Conservation (phyloP, 2,797 vertebrate species). For the Notoglanidium macrostoma region DNA sequence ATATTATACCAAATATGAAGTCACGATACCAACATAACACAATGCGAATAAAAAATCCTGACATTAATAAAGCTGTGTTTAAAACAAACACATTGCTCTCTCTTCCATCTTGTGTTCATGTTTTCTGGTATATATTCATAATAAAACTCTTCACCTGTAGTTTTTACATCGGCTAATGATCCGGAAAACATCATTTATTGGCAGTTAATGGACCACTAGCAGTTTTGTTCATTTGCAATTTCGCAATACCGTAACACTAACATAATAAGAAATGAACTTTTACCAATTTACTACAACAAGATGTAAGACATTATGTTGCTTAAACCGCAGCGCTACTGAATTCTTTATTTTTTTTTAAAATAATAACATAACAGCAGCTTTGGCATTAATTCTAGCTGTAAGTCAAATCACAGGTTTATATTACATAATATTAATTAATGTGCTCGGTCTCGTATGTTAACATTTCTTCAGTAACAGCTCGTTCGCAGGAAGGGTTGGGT, state of each 20-base stretch:
- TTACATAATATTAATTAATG: too few species aligned
- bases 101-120: neutral
- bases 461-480: neutral
- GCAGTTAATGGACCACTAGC: neutral
- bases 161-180: neutral
- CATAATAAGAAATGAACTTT: neutral
- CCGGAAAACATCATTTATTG: neutral
- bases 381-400: neutral
- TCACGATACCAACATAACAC: neutral
- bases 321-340: neutral
- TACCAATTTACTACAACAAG: neutral
- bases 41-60: neutral
- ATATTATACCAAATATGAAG: neutral
- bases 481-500: neutral
- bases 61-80: neutral
- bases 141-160: constrained; percentile 6
- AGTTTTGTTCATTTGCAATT: neutral
- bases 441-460: neutral
- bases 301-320: neutral
- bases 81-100: neutral
- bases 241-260: neutral
- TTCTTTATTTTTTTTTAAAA: neutral
- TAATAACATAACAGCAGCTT: neutral
- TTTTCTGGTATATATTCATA: neutral
- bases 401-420: neutral